Base-by-base conservation (phyloP, 2,113 vertebrate species). In the Opisthocomus hoazin region DNA sequence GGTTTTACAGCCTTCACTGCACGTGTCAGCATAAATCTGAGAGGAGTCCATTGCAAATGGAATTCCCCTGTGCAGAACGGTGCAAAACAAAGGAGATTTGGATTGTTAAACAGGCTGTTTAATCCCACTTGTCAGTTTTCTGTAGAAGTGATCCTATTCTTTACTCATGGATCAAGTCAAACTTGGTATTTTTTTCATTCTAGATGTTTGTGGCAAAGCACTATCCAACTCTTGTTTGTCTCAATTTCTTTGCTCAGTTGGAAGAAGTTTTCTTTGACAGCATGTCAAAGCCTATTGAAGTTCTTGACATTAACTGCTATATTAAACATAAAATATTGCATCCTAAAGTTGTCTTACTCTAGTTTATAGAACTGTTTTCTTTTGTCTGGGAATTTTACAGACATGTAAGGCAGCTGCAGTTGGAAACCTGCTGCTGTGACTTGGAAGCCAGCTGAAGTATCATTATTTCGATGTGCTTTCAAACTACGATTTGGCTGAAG, bases 311-410 rank as follows among this genome's bases (percentile, higher is more conserved):
- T 93, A 92, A 90, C 80, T 84, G 24, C 71, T 82, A 7, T 68
- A 89, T 93, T 89, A 95, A 96, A 65, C 83, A 85, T 94, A 92
- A 96, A 94, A 95, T 93, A 94, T 53, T 94, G 56, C 86, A 92
- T 93, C 60, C 74, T 94, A 41, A 93, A 88, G 18, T 94, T 89
- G 69, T 89, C 79, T 89, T 16, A 5, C 0, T 15, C 32, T 54
- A 84, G 83, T 94, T 94, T 94, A 94, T 81, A 27, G 77, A 83
- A 24, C 69, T 94, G 34, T 90, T 89, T 95, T 89, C 83, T 93
- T 96, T 93, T 94, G 88, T 90, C 77, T 91, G 48, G 60, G 53
- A 90, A 20, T 95, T 94, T 89, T 87, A 93, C 73, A 79, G 92
- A 41, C 16, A 3, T 57, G 37, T 93, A 89, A 95, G 86, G 77